Evolutionary conservation across 1,140 invertebrate genomes (phyloP), one percentile per base, ranked within the genome.

Genomic region (Manduca sexta): DNA sequence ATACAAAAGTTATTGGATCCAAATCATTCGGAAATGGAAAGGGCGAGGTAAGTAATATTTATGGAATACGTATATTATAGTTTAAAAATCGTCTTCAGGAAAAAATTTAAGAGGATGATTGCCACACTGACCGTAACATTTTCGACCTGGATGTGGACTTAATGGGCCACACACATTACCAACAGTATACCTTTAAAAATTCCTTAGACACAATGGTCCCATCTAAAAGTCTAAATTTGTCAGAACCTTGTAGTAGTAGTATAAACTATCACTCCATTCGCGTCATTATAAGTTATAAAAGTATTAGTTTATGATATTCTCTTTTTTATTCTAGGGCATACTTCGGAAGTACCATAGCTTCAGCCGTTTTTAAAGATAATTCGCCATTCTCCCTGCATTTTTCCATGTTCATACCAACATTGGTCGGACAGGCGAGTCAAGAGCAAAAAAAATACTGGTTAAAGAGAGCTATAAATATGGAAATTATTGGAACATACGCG

Each of bases 401-500:
- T 74, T 91, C 93, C 0, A 98, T 98, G 96, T 98, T 98, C 70
- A 88, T 97, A 13, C 94, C 95, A 1, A 89, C 94, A 0, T 84
- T 98, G 35, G 89, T 95, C 86, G 93, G 93, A 2, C 94, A 96
- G 73, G 94, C 90, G 3, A 93, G 90, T 3, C 84, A 92, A 16
- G 92, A 97, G 41, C 97, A 98, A 78, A 92, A 93, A 74, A 89
- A 87, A 15, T 87, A 93, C 64, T 98, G 96, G 96, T 86, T 97
- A 37, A 87, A 89, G 15, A 90, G 89, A 69, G 93, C 95, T 14
- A 90, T 91, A 88, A 90, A 90, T 48, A 92, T 92, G 59, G 89
- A 92, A 60, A 94, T 98, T 51, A 91, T 98, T 69, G 95, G 96
- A 37, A 96, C 95, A 17, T 98, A 98, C 81, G 96, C 95, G 40